These are phyloP conservation scores for Sarcophaga carnaria DNA, from an alignment of 2,888 invertebrate genomes.

Conservation along the genomic window DNA sequence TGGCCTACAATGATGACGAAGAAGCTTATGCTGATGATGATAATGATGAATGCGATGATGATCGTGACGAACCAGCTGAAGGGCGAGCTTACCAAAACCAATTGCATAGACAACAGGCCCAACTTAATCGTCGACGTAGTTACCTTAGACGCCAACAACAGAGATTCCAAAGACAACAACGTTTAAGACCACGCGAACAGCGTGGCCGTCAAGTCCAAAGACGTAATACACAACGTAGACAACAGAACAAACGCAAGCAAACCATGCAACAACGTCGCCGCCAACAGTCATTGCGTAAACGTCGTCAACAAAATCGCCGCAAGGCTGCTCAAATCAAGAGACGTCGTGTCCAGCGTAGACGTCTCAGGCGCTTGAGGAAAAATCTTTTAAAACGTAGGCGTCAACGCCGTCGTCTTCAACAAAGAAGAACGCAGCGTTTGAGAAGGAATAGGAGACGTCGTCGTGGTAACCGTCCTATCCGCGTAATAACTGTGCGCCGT, in stretches of 20 bases:
- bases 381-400: not conserved
- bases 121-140: not conserved
- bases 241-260: constrained; percentile 44
- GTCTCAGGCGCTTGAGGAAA: not conserved
- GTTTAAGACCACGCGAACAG: constrained; percentile 1
- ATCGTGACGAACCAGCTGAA: not conserved
- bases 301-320: constrained; percentile 25
- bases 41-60: not conserved
- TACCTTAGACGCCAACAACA: not conserved
- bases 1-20: constrained; percentile 3
- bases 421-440: not conserved
- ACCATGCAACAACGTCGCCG: constrained; percentile 50
- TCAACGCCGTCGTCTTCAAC: not conserved
- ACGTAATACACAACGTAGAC: constrained; percentile 49
- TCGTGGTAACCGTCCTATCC: constrained; percentile 11
- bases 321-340: not conserved
- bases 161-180: not conserved
- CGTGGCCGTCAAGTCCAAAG: constrained; percentile 65
- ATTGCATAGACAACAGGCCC: not conserved
- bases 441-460: not conserved
- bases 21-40: not conserved
- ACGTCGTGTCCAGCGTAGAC: constrained; percentile 6
- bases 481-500: constrained; percentile 19
- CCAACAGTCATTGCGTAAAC: constrained; percentile 14
- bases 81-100: constrained; percentile 38